Conservation (phyloP, 2,888 invertebrate species). For the Melanophora roralis region DNA sequence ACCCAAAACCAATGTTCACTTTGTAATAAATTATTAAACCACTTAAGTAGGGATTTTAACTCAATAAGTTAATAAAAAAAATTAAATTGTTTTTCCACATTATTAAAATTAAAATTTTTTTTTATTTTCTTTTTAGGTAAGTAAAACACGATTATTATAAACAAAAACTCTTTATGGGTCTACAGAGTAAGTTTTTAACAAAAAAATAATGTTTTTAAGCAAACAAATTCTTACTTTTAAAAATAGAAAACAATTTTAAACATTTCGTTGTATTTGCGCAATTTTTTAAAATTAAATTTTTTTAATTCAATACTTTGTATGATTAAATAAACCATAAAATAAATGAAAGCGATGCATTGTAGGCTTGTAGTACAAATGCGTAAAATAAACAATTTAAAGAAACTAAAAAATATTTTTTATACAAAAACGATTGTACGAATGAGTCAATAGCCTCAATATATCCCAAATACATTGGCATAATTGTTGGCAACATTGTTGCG, state of each 20-base stretch:
- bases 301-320: conserved; percentile 30
- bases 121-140: conserved; percentile 43
- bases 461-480: conserved; percentile 34
- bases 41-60: neutral
- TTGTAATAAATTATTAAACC: too few species aligned
- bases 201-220: neutral
- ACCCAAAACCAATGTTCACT: too few species aligned
- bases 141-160: conserved; percentile 26
- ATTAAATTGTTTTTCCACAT: neutral
- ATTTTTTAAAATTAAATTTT: neutral
- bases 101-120: conserved; percentile 17
- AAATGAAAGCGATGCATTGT: neutral
- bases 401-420: neutral
- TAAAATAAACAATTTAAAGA: conserved; percentile 35
- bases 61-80: conserved; percentile 39
- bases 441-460: conserved; percentile 33
- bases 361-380: neutral
- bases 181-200: conserved; percentile 27
- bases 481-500: conserved; percentile 46
- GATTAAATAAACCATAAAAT: conserved; percentile 5
- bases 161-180: neutral
- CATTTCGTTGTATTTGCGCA: conserved; percentile 13
- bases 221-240: neutral
- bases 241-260: neutral
- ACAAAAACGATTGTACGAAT: neutral